A percentile compares a stretch with the other conserved stretches of the same genome.
Conservation (phyloP, 64 coral and sea anemone species). For the Dendrophyllia cribrosa region DNA sequence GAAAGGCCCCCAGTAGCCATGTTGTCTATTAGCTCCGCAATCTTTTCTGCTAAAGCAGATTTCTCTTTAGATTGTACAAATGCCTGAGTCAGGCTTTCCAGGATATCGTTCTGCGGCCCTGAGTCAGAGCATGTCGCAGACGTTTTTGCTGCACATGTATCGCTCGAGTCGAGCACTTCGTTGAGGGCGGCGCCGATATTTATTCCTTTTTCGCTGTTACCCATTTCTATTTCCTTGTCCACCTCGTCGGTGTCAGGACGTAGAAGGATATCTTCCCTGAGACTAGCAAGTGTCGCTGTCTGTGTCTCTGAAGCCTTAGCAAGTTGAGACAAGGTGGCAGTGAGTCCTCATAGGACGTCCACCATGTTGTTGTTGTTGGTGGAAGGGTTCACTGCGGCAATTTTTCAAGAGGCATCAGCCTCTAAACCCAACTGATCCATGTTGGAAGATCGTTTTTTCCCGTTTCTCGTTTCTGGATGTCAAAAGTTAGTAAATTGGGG, state of each 20-base stretch:
- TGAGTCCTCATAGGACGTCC: no score
- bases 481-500: no score
- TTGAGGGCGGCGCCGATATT: no score
- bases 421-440: no score
- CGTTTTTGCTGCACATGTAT: not conserved
- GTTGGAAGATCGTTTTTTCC: not conserved
- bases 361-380: no score
- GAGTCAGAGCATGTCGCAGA: not conserved
- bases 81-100: slow-evolving; percentile 72
- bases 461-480: not conserved
- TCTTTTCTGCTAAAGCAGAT: not conserved
- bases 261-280: not conserved
- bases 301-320: not conserved
- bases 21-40: not conserved
- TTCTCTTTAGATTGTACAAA: slow-evolving; percentile 17
- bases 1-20: no score
- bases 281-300: not conserved
- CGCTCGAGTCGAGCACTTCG: no score
- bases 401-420: not conserved
- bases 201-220: not conserved
- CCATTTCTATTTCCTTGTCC: not conserved
- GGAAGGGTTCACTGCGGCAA: not conserved
- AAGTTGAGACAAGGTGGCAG: no score
- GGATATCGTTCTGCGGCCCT: not conserved
- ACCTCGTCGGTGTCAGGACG: no score